A percentile compares a stretch with the other conserved stretches of the same genome.
These are phyloP conservation scores for Stictonetta naevosa DNA, from an alignment of 2,113 vertebrate genomes.

Conservation along the genomic window DNA sequence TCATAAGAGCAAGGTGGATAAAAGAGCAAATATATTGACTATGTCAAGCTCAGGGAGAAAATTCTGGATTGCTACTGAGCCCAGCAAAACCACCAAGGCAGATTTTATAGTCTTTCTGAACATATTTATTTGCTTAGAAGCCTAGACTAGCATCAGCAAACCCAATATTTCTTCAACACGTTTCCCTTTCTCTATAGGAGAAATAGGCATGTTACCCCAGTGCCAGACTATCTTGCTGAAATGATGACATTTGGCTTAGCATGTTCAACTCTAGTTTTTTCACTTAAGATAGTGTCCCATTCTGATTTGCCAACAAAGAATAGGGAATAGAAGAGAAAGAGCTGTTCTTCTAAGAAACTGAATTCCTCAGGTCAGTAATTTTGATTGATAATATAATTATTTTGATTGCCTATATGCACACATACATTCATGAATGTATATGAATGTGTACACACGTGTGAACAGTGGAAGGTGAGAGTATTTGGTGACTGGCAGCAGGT, in stretches of 20 bases:
- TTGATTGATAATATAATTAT: background rate
- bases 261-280: too few species aligned
- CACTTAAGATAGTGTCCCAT: too few species aligned
- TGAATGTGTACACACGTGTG: background rate
- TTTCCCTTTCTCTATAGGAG: background rate
- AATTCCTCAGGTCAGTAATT: background rate
- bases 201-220: background rate
- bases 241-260: background rate
- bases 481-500: background rate
- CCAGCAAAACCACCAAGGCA: background rate
- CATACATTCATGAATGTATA: fast-evolving
- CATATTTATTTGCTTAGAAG: background rate
- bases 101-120: background rate
- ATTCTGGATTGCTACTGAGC: background rate
- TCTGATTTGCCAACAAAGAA: background rate
- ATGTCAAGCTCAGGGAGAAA: background rate
- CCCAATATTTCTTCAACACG: fast-evolving
- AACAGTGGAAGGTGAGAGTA: fast-evolving
- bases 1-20: background rate
- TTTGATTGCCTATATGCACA: background rate
- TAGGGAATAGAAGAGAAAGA: background rate
- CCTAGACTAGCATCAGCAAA: background rate
- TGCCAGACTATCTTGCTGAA: background rate
- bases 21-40: background rate
- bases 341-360: background rate